Base-by-base conservation (phyloP, 2,113 vertebrate genomes). In the Cichladusa arquata region DNA sequence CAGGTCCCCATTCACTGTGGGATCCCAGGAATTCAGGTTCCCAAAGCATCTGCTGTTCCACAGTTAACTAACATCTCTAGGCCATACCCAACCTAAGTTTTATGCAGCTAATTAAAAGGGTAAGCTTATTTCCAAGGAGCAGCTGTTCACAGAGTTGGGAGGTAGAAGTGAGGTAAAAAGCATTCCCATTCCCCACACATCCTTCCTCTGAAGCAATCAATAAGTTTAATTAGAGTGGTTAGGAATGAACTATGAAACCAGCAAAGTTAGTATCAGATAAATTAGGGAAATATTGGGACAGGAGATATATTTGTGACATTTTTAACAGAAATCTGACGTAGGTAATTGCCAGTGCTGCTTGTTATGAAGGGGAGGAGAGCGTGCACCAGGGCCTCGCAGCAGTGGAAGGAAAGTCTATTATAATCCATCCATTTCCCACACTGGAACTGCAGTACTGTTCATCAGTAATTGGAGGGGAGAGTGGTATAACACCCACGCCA, bases 191-290 rank as follows among this genome's bases (percentile, higher is more conserved):
- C 58, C 50, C 29, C 76, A 73, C 80, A 73, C 69, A 81, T 83
- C 65, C 62, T 78, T 84, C 47, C 38, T 91, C 77, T 87, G 56
- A 84, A 94, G 77, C 56, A 91, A 91, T 92, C 91, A 84, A 40
- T 92, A 92, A 25, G 56, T 91, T 92, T 92, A 95, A 96, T 92
- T 86, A 92, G 60, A 88, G 64, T 69, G 71, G 72, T 92, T 95
- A 92, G 58, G 67, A 91, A 81, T 69, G 47, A 84, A 88, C 83
- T 91, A 69, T 78, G 86, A 83, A 94, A 89, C 77, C 14, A 8
- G 24, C 40, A 66, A 83, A 83, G 80, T 66, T 87, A 86, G 48
- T 51, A 61, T 28, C 47, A 74, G 60, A 34, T 83, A 94, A 87
- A 95, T 86, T 38, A 83, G 71, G 40, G 64, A 91, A 92, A 90